A percentile compares a stretch with the other conserved stretches of the same genome.
Evolutionary conservation across 2,888 invertebrate species (phyloP).

Genomic region (Tubulanus polymorphus): DNA sequence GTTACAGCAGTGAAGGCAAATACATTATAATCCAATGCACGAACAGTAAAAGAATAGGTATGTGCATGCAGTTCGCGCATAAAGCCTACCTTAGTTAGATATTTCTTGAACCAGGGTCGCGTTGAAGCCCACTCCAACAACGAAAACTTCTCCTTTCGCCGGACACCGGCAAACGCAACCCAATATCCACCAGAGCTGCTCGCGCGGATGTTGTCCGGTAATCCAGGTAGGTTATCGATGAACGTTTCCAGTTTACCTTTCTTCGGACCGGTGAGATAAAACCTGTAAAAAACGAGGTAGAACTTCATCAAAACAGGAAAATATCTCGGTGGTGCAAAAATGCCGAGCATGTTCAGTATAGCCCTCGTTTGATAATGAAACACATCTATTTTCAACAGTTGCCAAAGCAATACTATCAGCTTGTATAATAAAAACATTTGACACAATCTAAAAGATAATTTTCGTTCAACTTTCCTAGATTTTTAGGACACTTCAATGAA

Average conservation of each 20-base stretch:
- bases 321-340: too few species aligned
- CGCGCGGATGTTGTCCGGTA: conserved; percentile 65
- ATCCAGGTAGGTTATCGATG: conserved; percentile 64
- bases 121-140: conserved; percentile 27
- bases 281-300: conserved; percentile 47
- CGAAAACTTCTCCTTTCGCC: conserved; percentile 26
- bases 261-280: conserved; percentile 75
- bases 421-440: not conserved
- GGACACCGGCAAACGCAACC: conserved; percentile 40
- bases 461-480: too few species aligned
- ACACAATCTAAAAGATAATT: not conserved
- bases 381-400: too few species aligned
- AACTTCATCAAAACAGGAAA: too few species aligned
- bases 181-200: conserved; percentile 52
- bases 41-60: conserved; percentile 5
- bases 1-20: not conserved
- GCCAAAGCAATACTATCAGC: too few species aligned
- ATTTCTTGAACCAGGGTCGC: conserved; percentile 30
- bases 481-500: too few species aligned
- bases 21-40: not conserved
- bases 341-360: too few species aligned
- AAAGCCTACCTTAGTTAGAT: conserved; percentile 34
- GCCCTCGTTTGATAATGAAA: too few species aligned
- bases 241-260: conserved; percentile 77
- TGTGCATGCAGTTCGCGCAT: not conserved